Percentiles rank a stretch among this genome's conserved stretches.
phyloP scores from a whole-genome alignment of 2,113 vertebrate genomes.

The Hippoglossus stenolepis region DNA sequence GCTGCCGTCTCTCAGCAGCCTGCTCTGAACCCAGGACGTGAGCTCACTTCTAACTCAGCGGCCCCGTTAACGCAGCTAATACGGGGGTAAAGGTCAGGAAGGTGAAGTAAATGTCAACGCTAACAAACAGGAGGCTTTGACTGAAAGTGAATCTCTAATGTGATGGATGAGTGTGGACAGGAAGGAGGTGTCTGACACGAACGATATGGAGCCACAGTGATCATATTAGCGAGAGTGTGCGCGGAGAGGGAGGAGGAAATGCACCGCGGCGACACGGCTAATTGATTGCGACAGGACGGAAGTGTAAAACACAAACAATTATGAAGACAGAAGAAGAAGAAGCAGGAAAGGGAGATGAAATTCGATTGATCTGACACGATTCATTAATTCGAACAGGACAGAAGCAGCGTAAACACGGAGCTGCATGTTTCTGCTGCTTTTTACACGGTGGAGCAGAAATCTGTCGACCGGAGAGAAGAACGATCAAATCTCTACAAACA shows the following conservation, averaged over 20 bases:
- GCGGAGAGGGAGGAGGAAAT: conserved; percentile 19
- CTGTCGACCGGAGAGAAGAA: too few relatives aligned
- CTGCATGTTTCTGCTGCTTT: too few relatives aligned
- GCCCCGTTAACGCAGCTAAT: conserved; percentile 35
- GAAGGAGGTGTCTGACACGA: conserved; percentile 50
- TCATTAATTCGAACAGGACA: conserved; percentile 22
- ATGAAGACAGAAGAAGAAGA: conserved; percentile 10
- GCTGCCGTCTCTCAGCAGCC: not conserved
- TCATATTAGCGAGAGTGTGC: conserved; percentile 37
- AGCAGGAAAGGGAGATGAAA: conserved; percentile 11
- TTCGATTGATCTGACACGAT: conserved; percentile 22
- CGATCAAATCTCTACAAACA: not conserved
- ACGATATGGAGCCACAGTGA: conserved; percentile 35
- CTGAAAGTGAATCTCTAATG: conserved; percentile 52
- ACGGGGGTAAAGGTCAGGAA: conserved; percentile 51
- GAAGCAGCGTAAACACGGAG: not conserved
- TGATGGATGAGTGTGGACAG: conserved; percentile 60
- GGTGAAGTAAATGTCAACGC: conserved; percentile 55
- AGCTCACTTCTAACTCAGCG: conserved; percentile 20
- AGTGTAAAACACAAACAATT: conserved; percentile 60
- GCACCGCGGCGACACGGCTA: conserved; percentile 25
- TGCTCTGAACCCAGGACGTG: not conserved
- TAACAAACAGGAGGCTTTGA: conserved; percentile 46
- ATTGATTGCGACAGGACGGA: conserved; percentile 53
- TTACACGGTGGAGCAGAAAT: too few relatives aligned